Percentiles rank a stretch among this genome's conserved stretches.
These are phyloP conservation scores for Drosophila lini DNA, from an alignment of 1,140 invertebrate species.

Conservation along the genomic window DNA sequence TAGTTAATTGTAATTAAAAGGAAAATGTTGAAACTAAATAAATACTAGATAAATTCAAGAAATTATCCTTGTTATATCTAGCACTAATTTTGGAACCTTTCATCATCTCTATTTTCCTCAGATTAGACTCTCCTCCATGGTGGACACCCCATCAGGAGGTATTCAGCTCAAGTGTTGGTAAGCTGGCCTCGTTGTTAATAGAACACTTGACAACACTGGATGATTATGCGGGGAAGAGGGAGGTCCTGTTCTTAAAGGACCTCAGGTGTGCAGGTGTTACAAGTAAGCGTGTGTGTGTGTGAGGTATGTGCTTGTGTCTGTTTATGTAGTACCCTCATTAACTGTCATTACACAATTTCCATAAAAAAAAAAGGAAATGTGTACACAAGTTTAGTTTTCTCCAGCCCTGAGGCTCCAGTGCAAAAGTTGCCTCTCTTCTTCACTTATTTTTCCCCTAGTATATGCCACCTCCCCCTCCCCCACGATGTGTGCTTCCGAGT, in stretches of 20 bases:
- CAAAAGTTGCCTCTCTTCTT: constrained; percentile 56
- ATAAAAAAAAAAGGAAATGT: constrained; percentile 58
- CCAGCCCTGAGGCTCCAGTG: constrained; percentile 30
- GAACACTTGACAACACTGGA: constrained; percentile 75
- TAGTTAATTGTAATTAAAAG: constrained; percentile 16
- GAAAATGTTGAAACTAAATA: too few relatives aligned
- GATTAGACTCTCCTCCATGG: constrained; percentile 9
- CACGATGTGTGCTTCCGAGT: constrained; percentile 56
- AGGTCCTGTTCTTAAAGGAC: background rate
- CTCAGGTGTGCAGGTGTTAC: constrained; percentile 1
- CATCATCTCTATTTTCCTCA: background rate
- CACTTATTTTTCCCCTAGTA: background rate
- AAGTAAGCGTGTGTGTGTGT: background rate
- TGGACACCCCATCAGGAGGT: constrained; percentile 15
- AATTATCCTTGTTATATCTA: background rate
- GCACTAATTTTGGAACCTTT: background rate
- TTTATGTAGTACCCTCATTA: constrained; percentile 75
- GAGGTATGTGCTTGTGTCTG: constrained; percentile 32
- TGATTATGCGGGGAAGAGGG: constrained; percentile 56
- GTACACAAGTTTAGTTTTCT: constrained; percentile 50
- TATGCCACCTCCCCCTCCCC: background rate
- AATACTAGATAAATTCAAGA: background rate
- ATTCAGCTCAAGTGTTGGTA: constrained; percentile 66
- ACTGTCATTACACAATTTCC: constrained; percentile 81
- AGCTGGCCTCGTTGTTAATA: constrained; percentile 71